A percentile compares a stretch with the other conserved stretches of the same genome.
Conservation (phyloP, 2,797 vertebrate species). For the Periophthalmus magnuspinnatus region DNA sequence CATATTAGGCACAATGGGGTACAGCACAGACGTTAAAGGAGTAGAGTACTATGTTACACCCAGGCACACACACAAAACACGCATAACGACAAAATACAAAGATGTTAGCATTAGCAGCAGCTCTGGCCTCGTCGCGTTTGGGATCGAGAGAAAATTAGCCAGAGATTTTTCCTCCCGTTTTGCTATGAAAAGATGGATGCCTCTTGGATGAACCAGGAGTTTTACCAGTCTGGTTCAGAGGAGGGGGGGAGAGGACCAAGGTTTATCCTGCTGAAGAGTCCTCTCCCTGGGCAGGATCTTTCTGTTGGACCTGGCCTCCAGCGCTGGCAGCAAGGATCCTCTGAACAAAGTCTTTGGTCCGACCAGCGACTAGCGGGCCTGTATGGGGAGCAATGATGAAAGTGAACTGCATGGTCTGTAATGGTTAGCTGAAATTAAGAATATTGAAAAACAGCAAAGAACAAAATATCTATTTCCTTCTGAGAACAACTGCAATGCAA, state of each 20-base stretch:
- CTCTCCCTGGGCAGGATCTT: constrained; percentile 42
- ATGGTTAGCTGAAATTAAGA: neutral
- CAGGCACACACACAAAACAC: constrained; percentile 17
- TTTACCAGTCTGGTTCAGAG: constrained; percentile 13
- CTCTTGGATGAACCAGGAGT: constrained; percentile 10
- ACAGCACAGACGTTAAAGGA: constrained; percentile 59
- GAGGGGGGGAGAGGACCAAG: no score
- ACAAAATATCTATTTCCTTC: neutral
- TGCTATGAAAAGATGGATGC: constrained; percentile 28
- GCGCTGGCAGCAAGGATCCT: constrained; percentile 73
- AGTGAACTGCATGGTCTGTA: neutral
- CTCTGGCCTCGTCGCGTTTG: constrained; percentile 57
- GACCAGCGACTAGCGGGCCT: constrained; percentile 77
- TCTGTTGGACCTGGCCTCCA: constrained; percentile 50
- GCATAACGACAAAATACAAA: constrained; percentile 42
- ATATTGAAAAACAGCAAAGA: neutral
- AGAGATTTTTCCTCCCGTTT: constrained; percentile 39
- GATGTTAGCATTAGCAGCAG: constrained; percentile 56
- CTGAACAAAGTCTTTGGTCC: constrained; percentile 80
- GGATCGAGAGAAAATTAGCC: constrained; percentile 29
- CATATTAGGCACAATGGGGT: constrained; percentile 75
- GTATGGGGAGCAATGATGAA: neutral
- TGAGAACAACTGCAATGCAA: no score
- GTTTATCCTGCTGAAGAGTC: constrained; percentile 44
- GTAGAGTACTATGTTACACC: constrained; percentile 48